Percentiles rank a stretch among this genome's conserved stretches.
Conservation (phyloP, 1,140 invertebrate species). For the Zaprionus gabonicus region DNA sequence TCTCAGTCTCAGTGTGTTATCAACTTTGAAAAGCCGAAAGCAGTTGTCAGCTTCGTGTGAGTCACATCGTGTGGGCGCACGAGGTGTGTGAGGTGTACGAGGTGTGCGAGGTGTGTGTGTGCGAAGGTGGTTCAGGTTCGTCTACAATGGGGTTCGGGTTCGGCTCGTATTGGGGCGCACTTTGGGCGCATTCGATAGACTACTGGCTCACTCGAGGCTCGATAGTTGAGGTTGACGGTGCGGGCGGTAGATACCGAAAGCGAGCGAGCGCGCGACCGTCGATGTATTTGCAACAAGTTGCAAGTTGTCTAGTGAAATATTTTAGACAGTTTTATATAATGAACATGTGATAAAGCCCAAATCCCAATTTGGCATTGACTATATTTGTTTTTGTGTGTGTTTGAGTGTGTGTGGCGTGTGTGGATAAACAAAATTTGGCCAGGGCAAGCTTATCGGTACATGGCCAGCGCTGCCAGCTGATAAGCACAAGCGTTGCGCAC, state of each 20-base stretch:
- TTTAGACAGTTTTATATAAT: slow-evolving; percentile 2
- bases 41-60: slow-evolving; percentile 33
- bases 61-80: background rate
- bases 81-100: background rate
- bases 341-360: background rate
- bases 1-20: slow-evolving; percentile 33
- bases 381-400: background rate
- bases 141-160: background rate
- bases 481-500: too few relatives aligned
- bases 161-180: background rate
- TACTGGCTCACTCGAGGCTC: slow-evolving; percentile 31
- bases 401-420: slow-evolving; percentile 1
- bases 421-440: slow-evolving; percentile 40
- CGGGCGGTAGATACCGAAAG: slow-evolving; percentile 24
- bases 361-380: background rate
- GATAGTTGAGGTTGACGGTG: slow-evolving; percentile 37
- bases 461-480: background rate
- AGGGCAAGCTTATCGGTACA: slow-evolving; percentile 32
- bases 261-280: background rate
- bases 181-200: slow-evolving; percentile 21
- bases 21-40: slow-evolving; percentile 32
- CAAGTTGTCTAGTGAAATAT: background rate
- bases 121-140: too few relatives aligned
- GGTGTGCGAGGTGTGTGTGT: too few relatives aligned
- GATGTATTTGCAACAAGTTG: slow-evolving; percentile 20